Percentiles rank a stretch among this genome's conserved stretches.
phyloP scores from a whole-genome alignment of 2,113 vertebrate species.

The Microcebus ravelobensis region DNA sequence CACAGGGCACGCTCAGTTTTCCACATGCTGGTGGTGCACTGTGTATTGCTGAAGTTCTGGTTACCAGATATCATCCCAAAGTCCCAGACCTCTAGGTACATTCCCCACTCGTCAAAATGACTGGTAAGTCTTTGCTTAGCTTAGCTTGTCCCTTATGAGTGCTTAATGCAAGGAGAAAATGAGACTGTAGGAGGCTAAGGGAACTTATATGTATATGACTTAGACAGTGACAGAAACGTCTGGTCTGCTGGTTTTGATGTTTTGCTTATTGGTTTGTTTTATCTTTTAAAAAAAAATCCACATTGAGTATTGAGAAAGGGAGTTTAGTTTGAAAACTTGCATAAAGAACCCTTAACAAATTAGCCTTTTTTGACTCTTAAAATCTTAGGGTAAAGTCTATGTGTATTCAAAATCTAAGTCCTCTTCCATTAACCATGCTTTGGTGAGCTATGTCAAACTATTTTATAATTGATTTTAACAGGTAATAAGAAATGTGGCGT shows the following conservation, averaged over 20 bases:
- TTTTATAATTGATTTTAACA: not conserved
- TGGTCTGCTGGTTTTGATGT: not conserved
- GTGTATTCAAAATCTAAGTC: not conserved
- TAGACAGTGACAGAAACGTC: not conserved
- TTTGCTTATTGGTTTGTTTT: not conserved
- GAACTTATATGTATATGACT: not conserved
- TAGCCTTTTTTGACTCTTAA: not conserved
- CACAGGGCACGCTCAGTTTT: not conserved
- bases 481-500: not conserved
- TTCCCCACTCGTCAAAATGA: not conserved
- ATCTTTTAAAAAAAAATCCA: not conserved
- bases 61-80: not conserved
- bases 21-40: not conserved
- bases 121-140: not conserved
- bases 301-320: not conserved
- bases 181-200: not conserved
- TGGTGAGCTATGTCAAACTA: not conserved
- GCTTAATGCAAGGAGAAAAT: not conserved
- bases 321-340: not conserved
- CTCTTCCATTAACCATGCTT: not conserved
- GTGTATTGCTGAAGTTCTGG: not conserved
- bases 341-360: not conserved
- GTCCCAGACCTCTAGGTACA: not conserved
- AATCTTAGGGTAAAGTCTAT: not conserved
- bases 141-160: no score